A percentile compares a stretch with the other conserved stretches of the same genome.
Evolutionary conservation across 2,888 invertebrate genomes (phyloP).

Genomic region (Argyresthia goedartella): DNA sequence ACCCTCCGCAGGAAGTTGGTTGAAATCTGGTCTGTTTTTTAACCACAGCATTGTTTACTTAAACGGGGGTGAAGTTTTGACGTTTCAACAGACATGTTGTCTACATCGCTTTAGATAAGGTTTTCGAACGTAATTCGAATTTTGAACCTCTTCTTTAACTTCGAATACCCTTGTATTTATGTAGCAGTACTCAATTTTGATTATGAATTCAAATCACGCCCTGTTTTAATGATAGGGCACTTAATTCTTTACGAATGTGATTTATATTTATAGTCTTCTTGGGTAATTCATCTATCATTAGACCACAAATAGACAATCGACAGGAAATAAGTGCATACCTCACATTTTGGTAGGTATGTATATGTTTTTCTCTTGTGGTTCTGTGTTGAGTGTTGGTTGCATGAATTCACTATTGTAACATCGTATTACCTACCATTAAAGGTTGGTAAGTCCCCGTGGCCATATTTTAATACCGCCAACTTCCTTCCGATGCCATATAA

Average conservation of each 20-base stretch:
- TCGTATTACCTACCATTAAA: slow-evolving; percentile 27
- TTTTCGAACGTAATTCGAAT: neutral
- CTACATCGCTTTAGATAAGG: slow-evolving; percentile 37
- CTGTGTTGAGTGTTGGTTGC: too few species aligned
- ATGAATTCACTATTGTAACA: too few species aligned
- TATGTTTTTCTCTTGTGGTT: too few species aligned
- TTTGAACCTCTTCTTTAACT: neutral
- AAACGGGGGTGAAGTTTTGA: slow-evolving; percentile 50
- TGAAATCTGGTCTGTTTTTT: slow-evolving; percentile 65
- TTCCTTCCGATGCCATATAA: slow-evolving; percentile 68
- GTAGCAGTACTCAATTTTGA: neutral
- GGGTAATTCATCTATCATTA: slow-evolving; percentile 5
- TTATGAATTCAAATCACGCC: slow-evolving; percentile 33
- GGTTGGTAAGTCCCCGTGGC: slow-evolving; percentile 45
- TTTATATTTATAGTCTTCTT: slow-evolving; percentile 34
- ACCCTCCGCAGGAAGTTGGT: slow-evolving; percentile 53
- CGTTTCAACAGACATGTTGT: slow-evolving; percentile 40
- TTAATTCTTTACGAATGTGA: slow-evolving; percentile 30
- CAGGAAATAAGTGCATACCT: too few species aligned
- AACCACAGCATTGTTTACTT: slow-evolving; percentile 37
- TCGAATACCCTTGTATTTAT: neutral
- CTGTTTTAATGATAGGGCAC: slow-evolving; percentile 31
- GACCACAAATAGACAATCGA: too few species aligned
- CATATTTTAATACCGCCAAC: slow-evolving; percentile 53
- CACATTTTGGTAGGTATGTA: too few species aligned